These are phyloP conservation scores for Sipha flava DNA, from an alignment of 1,140 invertebrate species.

Conservation along the genomic window DNA sequence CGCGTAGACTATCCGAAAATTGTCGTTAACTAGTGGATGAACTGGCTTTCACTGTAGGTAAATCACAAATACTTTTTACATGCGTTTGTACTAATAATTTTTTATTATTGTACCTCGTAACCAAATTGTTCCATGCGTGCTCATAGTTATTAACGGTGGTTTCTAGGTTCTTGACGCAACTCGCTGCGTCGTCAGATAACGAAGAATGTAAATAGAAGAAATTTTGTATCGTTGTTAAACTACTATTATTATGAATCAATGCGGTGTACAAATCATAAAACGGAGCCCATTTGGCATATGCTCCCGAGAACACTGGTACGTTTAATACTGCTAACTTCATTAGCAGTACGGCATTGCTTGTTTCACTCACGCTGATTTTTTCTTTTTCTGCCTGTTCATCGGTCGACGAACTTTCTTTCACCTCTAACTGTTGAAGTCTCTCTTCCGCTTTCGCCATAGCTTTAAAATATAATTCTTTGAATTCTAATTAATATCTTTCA, in stretches of 20 bases:
- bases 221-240: background rate
- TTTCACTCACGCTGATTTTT: background rate
- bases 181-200: background rate
- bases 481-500: background rate
- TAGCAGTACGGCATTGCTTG: background rate
- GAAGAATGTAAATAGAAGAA: background rate
- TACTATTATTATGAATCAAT: background rate
- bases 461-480: background rate
- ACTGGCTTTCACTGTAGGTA: background rate
- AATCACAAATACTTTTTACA: background rate
- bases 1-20: background rate
- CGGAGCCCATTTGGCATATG: background rate
- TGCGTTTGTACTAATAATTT: background rate
- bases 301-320: background rate
- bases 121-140: background rate
- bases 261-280: background rate
- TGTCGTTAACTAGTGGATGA: background rate
- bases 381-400: background rate
- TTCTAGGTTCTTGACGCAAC: background rate
- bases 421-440: background rate
- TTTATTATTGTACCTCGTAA: background rate
- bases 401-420: background rate
- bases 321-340: background rate
- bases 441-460: background rate
- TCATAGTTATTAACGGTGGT: background rate